These are phyloP conservation scores for Sycophaga agraensis DNA, from an alignment of 1,140 invertebrate species.

Conservation along the genomic window DNA sequence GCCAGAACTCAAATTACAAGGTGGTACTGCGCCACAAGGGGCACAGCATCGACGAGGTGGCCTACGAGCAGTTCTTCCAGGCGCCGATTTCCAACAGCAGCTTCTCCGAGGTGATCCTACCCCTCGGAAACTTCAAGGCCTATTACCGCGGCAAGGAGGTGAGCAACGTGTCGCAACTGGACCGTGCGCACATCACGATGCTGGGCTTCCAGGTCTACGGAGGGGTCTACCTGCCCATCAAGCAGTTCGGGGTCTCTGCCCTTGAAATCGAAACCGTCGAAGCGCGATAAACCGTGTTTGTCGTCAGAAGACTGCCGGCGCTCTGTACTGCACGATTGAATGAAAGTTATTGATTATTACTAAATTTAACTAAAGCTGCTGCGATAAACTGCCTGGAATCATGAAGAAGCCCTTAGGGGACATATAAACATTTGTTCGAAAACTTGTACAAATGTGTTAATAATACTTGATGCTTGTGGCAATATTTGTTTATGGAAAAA, in stretches of 20 bases:
- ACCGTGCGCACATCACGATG: slow-evolving; percentile 63
- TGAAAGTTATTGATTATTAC: no score
- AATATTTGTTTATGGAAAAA: no score
- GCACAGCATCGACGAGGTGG: slow-evolving; percentile 59
- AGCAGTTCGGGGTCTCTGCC: slow-evolving; percentile 67
- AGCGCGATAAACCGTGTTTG: no score
- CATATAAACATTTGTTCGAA: no score
- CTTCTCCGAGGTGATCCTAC: slow-evolving; percentile 58
- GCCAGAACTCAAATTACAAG: slow-evolving; percentile 61
- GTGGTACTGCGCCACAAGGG: slow-evolving; percentile 63
- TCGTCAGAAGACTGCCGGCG: no score
- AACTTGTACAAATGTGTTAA: no score
- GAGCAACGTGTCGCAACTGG: slow-evolving; percentile 60
- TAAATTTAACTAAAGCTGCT: no score
- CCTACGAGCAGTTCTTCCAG: slow-evolving; percentile 65
- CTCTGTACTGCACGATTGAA: no score
- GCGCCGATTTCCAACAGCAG: slow-evolving; percentile 58
- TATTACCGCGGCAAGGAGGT: slow-evolving; percentile 64
- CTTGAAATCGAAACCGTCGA: no score
- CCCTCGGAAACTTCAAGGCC: slow-evolving; percentile 64
- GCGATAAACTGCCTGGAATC: no score
- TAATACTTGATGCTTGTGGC: no score
- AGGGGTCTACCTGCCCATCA: slow-evolving; percentile 67
- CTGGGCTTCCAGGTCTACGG: slow-evolving; percentile 70
- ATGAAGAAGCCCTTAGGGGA: no score